Evolutionary conservation across 2,113 vertebrate species (phyloP).

Genomic region (Pitta sordida): DNA sequence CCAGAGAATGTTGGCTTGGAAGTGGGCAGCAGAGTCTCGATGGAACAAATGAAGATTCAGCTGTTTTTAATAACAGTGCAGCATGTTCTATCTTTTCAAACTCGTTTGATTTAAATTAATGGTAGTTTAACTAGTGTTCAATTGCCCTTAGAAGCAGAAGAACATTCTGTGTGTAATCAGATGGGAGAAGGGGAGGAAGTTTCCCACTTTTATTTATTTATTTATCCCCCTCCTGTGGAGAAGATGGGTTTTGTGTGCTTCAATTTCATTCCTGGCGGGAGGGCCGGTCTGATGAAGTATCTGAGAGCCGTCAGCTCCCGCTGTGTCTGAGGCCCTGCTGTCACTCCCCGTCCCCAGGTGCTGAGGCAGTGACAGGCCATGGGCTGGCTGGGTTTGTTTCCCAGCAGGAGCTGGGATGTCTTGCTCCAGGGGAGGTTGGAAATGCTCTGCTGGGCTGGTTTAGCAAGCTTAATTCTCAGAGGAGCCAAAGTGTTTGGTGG

Average conservation of each 20-base stretch:
- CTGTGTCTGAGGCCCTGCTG: not conserved
- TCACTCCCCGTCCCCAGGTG: not conserved
- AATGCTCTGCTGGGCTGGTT: not conserved
- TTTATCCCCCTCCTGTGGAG: not conserved
- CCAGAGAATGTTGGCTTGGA: not conserved
- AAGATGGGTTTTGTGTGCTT: not conserved
- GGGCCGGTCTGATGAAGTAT: not conserved
- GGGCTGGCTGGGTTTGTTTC: rapidly evolving
- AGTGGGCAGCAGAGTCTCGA: not conserved
- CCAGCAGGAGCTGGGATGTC: not conserved
- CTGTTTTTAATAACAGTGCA: conserved; percentile 18
- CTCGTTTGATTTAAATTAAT: conserved; percentile 49
- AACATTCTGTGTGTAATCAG: not conserved
- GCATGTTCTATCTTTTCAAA: not conserved
- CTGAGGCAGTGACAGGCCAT: not conserved
- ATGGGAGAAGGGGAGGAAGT: not conserved
- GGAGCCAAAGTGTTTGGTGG: not conserved
- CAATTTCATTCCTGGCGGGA: not conserved
- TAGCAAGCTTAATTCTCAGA: not conserved
- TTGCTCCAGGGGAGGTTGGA: not conserved
- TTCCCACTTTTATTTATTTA: not conserved
- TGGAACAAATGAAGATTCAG: not conserved
- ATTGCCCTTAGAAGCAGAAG: conserved; percentile 39
- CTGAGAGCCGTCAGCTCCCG: not conserved
- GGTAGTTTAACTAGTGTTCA: conserved; percentile 22